Conservation (phyloP, 2,797 vertebrate species). For the Anguilla pacifica region DNA sequence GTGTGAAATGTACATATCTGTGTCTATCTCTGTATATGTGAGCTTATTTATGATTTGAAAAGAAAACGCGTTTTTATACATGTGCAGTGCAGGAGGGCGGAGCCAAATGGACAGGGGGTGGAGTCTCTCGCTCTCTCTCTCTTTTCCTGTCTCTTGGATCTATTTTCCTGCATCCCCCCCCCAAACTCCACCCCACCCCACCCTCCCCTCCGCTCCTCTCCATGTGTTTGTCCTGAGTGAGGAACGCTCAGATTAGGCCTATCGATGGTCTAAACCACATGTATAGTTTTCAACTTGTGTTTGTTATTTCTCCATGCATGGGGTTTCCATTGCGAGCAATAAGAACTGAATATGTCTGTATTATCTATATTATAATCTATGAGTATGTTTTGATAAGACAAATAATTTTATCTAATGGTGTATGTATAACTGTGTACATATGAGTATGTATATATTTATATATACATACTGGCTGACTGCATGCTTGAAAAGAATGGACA, state of each 20-base stretch:
- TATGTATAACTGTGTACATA: constrained; percentile 55
- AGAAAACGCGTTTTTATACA: constrained; percentile 3
- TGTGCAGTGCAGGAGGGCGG: constrained; percentile 1
- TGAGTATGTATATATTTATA: constrained; percentile 61
- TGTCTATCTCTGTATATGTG: constrained; percentile 21
- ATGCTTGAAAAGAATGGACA: constrained; percentile 60
- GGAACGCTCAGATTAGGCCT: constrained; percentile 46
- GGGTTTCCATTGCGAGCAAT: constrained; percentile 74
- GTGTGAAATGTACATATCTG: constrained; percentile 30
- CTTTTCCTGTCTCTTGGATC: neutral
- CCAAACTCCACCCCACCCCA: neutral
- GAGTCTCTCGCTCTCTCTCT: constrained; percentile 11
- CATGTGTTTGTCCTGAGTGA: constrained; percentile 38
- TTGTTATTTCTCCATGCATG: constrained; percentile 73
- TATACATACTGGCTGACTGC: constrained; percentile 73
- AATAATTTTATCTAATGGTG: constrained; percentile 63
- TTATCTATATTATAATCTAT: constrained; percentile 52
- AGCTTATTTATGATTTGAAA: constrained; percentile 16
- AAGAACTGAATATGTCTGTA: constrained; percentile 65
- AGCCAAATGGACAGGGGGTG: constrained; percentile 1
- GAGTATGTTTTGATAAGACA: constrained; percentile 63
- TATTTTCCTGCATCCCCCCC: neutral
- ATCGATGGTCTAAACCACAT: constrained; percentile 54
- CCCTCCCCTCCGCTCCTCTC: neutral
- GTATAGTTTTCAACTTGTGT: constrained; percentile 74